Evolutionary conservation across 1,140 invertebrate genomes (phyloP).

Genomic region (Trichogramma pretiosum): DNA sequence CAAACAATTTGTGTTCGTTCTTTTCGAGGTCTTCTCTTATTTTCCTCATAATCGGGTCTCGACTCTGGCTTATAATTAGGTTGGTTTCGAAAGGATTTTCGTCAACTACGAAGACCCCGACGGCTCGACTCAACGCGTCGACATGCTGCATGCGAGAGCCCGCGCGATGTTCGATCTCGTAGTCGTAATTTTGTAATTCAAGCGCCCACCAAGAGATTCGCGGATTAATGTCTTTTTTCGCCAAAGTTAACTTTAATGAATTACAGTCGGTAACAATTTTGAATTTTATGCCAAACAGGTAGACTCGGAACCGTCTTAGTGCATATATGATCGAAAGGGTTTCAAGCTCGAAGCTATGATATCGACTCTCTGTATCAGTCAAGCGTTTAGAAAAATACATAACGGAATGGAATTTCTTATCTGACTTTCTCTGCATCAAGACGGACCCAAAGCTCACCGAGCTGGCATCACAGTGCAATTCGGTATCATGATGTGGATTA

Average conservation of each 20-base stretch:
- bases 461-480: constrained; percentile 28
- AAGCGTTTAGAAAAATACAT: constrained; percentile 17
- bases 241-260: constrained; percentile 17
- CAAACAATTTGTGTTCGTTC: constrained; percentile 3
- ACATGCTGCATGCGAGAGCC: neutral
- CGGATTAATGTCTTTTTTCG: neutral
- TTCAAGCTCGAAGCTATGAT: constrained; percentile 17
- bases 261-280: constrained; percentile 36
- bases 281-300: constrained; percentile 29
- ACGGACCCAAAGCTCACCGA: constrained; percentile 28
- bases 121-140: neutral
- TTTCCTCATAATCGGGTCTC: neutral
- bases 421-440: constrained; percentile 23
- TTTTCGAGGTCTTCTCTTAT: constrained; percentile 5
- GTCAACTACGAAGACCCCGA: neutral
- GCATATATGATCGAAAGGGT: constrained; percentile 18
- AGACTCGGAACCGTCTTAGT: constrained; percentile 22
- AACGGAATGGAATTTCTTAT: constrained; percentile 18
- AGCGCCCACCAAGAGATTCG: neutral
- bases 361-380: constrained; percentile 12
- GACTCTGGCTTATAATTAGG: no score
- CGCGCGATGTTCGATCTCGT: neutral
- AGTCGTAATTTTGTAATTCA: neutral
- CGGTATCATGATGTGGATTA: neutral
- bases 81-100: no score